Percentiles rank a stretch among this genome's conserved stretches.
These are phyloP conservation scores for Cheirogaleus medius DNA, from an alignment of 2,113 vertebrate genomes.

Conservation along the genomic window DNA sequence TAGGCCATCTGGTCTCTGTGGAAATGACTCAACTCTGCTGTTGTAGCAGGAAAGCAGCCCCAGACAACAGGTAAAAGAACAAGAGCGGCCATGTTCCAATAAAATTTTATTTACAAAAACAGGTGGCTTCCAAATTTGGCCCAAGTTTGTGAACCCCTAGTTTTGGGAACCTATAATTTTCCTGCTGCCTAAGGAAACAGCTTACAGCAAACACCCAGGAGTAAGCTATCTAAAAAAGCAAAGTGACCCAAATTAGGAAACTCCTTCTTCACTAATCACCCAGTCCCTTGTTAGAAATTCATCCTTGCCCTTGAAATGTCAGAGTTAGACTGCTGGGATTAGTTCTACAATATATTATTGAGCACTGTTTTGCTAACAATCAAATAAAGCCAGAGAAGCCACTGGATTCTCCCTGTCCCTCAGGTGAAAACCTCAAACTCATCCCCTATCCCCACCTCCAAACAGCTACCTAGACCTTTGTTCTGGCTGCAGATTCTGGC, in stretches of 20 bases:
- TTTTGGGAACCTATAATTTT: background rate
- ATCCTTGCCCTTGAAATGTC: background rate
- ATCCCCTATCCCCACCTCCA: too few relatives aligned
- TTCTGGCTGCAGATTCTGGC: too few relatives aligned
- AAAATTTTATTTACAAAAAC: background rate
- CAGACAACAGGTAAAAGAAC: background rate
- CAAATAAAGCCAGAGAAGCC: too few relatives aligned
- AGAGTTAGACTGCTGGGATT: too few relatives aligned
- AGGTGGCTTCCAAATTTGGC: background rate
- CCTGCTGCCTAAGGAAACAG: background rate
- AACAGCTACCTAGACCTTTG: too few relatives aligned
- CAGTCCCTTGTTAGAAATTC: background rate
- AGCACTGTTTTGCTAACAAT: too few relatives aligned
- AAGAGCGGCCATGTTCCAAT: background rate
- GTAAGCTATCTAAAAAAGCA: background rate
- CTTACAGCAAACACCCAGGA: background rate
- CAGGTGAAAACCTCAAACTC: too few relatives aligned
- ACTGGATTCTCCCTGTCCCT: too few relatives aligned
- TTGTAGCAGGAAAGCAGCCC: background rate
- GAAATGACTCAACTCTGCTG: background rate
- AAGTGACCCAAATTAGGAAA: background rate
- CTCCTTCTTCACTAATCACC: background rate
- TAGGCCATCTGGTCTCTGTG: background rate
- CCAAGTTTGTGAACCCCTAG: background rate
- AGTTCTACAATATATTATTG: too few relatives aligned